Percentiles rank a stretch among this genome's conserved stretches.
Conservation (phyloP, 2,888 invertebrate genomes). For the Chrysomela aeneicollis region DNA sequence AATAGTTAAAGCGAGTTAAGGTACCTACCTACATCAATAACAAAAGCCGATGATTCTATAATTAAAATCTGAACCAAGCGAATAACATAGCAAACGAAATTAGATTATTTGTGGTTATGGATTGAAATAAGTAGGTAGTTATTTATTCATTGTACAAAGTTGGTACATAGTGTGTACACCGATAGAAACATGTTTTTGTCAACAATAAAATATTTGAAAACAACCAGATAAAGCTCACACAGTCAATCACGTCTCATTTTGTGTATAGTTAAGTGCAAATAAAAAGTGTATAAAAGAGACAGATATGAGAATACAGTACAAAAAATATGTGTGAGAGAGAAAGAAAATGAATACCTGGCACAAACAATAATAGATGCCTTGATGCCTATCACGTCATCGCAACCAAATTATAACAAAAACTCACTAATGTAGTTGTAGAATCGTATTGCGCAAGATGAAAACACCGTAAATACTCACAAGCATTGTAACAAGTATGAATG, state of each 20-base stretch:
- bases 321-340: neutral
- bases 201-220: neutral
- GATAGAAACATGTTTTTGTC: too few relatives aligned
- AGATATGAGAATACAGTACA: neutral
- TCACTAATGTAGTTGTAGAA: constrained; percentile 20
- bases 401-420: constrained; percentile 31
- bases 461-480: constrained; percentile 48
- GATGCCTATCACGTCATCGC: constrained; percentile 22
- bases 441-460: constrained; percentile 37
- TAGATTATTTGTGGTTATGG: too few relatives aligned
- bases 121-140: too few relatives aligned
- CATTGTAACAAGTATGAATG: constrained; percentile 44
- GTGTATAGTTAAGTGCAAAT: neutral
- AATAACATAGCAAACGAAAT: too few relatives aligned
- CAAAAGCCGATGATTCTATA: too few relatives aligned
- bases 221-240: neutral
- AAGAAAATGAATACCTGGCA: neutral
- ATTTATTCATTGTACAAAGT: too few relatives aligned
- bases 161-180: too few relatives aligned
- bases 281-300: neutral
- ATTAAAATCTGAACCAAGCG: too few relatives aligned
- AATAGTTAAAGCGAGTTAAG: too few relatives aligned
- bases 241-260: neutral
- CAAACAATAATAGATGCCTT: constrained; percentile 10
- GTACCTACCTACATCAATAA: too few relatives aligned